Base-by-base conservation (phyloP, 2,797 vertebrate genomes). In the Eospalax fontanierii region DNA sequence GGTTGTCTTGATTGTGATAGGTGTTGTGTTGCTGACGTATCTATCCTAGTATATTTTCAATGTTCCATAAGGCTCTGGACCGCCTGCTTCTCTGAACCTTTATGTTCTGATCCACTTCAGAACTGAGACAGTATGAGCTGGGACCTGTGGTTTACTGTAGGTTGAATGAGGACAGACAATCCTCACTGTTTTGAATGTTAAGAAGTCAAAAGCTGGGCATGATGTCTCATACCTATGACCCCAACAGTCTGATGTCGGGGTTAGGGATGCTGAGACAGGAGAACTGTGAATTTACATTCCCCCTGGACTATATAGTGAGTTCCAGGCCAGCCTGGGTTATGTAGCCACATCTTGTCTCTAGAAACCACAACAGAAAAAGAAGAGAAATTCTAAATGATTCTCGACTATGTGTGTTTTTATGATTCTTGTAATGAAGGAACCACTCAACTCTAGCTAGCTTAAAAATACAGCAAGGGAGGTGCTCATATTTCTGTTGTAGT, bases 331-430 rank as follows among this genome's bases (percentile, higher is more conserved):
- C 40, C 38, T 63, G 57, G 40, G 10, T 46, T 61, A 87, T 33
- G 7, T 0, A n/a, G 30, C 43, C 28, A 40, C 15, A 30, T 40
- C 26, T 43, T 78, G n/a, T 21, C n/a, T 88, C 57, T 46, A 88
- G n/a, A 70, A 85, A 6, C 24, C 24, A 38, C 57, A 54, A 28
- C 19, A 54, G 65, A 30, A 66, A 66, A 84, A 84, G 65, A 70
- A 57, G 59, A 35, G 78, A 90, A 83, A 87, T 38, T 19, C 16
- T 73, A 54, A 35, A 6, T 74, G 74, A 50, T 80, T 73, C 59
- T 73, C 82, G 21, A 88, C 30, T 21, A n/a, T 28, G 61, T 68
- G 4, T 94, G 57, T 78, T 84, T 93, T 70, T 74, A 59, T 46
- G 33, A 82, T 85, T 26, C 16, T 59, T 90, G n/a, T 43, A 30